Evolutionary conservation across 92 coral and sea anemone genomes (phyloP).

Genomic region (Porites cylindrica): DNA sequence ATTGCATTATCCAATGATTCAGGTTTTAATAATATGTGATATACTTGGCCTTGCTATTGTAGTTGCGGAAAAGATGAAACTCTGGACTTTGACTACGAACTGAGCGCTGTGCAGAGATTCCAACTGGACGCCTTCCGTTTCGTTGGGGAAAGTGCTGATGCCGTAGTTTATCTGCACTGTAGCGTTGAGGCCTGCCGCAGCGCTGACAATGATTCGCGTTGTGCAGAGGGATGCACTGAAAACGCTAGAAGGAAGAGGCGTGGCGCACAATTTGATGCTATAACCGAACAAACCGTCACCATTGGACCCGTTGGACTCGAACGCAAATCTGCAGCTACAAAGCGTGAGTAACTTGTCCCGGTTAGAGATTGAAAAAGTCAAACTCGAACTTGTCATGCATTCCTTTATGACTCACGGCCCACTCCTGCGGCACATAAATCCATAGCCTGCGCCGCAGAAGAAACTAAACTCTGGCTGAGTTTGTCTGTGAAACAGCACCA

Average conservation of each 20-base stretch:
- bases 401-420: no score
- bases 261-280: constrained; percentile 44
- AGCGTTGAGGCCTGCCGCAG: constrained; percentile 80
- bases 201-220: constrained; percentile 66
- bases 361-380: no score
- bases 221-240: constrained; percentile 72
- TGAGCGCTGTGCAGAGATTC: constrained; percentile 58
- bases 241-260: constrained; percentile 59
- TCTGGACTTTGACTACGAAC: constrained; percentile 51
- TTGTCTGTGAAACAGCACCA: no score
- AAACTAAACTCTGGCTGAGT: no score
- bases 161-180: constrained; percentile 73
- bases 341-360: constrained; percentile 3
- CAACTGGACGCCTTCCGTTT: constrained; percentile 74
- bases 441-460: no score
- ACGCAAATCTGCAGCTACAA: not conserved
- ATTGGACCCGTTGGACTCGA: not conserved
- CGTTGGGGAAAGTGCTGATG: constrained; percentile 7
- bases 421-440: no score
- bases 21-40: no score
- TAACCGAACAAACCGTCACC: not conserved
- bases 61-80: constrained; percentile 76
- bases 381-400: no score
- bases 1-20: no score
- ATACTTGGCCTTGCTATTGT: not conserved